Percentiles rank a stretch among this genome's conserved stretches.
Conservation (phyloP, 2,113 vertebrate species). For the Syngnathoides biaculeatus region DNA sequence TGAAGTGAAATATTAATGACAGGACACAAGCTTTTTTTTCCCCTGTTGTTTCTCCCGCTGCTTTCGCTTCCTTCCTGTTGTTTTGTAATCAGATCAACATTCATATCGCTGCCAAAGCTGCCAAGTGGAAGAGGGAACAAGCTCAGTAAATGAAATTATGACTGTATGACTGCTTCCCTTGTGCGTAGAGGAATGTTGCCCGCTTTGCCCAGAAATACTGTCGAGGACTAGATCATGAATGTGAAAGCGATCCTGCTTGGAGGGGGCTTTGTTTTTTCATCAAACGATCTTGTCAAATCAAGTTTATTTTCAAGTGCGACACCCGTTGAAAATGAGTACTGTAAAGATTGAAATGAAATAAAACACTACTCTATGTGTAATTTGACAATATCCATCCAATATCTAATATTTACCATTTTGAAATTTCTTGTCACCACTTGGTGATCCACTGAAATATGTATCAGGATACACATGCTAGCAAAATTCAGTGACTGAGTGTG, state of each 20-base stretch:
- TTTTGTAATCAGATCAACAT: conserved; percentile 67
- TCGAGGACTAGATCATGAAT: conserved; percentile 30
- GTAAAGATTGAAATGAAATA: not conserved
- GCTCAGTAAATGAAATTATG: conserved; percentile 62
- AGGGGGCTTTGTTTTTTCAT: not conserved
- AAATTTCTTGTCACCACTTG: not conserved
- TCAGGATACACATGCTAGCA: too few relatives aligned
- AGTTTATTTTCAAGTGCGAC: not conserved
- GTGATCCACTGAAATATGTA: too few relatives aligned
- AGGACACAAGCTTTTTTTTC: conserved; percentile 32
- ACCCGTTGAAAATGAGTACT: not conserved
- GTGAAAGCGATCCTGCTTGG: conserved; percentile 11
- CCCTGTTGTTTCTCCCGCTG: conserved; percentile 40
- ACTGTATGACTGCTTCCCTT: conserved; percentile 55
- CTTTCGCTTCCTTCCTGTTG: conserved; percentile 56
- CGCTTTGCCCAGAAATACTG: conserved; percentile 16
- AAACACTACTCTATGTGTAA: not conserved
- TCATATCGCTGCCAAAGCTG: conserved; percentile 61
- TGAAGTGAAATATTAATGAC: conserved; percentile 72
- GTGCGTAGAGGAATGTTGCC: conserved; percentile 40
- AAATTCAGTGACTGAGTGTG: too few relatives aligned
- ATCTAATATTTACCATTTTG: not conserved
- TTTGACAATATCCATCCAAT: not conserved
- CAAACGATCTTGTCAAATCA: not conserved
- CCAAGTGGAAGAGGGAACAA: conserved; percentile 58